These are phyloP conservation scores for Synergus itoensis DNA, from an alignment of 2,888 invertebrate species.

Conservation along the genomic window DNA sequence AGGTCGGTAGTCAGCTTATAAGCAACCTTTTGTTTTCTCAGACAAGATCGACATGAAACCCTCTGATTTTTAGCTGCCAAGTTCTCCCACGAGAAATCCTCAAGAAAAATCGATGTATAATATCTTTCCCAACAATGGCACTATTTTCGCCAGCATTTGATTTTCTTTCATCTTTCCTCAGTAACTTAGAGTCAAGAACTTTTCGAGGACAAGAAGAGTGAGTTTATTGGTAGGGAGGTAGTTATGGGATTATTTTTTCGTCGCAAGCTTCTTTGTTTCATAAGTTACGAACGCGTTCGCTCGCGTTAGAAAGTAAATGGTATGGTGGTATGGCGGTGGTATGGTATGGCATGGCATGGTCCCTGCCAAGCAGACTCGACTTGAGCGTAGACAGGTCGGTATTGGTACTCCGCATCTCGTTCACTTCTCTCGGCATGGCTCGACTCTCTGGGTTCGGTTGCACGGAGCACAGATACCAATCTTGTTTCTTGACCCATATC, in stretches of 20 bases:
- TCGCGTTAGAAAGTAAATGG: slow-evolving; percentile 75
- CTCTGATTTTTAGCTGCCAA: neutral
- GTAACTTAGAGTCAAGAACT: neutral
- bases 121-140: neutral
- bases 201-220: neutral
- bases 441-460: slow-evolving; percentile 52
- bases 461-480: slow-evolving; percentile 74
- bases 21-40: slow-evolving; percentile 25
- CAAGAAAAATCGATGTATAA: neutral
- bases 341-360: slow-evolving; percentile 44
- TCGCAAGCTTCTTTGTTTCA: slow-evolving; percentile 69
- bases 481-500: slow-evolving; percentile 78
- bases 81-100: slow-evolving; percentile 1
- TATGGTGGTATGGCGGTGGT: slow-evolving; percentile 29
- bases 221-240: slow-evolving; percentile 32
- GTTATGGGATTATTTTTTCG: slow-evolving; percentile 55
- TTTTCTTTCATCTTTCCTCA: neutral
- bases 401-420: slow-evolving; percentile 57
- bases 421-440: slow-evolving; percentile 50
- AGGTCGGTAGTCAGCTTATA: slow-evolving; percentile 3
- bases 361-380: slow-evolving; percentile 51
- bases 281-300: slow-evolving; percentile 72
- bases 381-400: slow-evolving; percentile 52
- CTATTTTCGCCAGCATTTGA: neutral
- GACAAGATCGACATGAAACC: slow-evolving; percentile 18